These are phyloP conservation scores for Lordiphosa andalusiaca DNA, from an alignment of 2,888 invertebrate species.

Conservation along the genomic window DNA sequence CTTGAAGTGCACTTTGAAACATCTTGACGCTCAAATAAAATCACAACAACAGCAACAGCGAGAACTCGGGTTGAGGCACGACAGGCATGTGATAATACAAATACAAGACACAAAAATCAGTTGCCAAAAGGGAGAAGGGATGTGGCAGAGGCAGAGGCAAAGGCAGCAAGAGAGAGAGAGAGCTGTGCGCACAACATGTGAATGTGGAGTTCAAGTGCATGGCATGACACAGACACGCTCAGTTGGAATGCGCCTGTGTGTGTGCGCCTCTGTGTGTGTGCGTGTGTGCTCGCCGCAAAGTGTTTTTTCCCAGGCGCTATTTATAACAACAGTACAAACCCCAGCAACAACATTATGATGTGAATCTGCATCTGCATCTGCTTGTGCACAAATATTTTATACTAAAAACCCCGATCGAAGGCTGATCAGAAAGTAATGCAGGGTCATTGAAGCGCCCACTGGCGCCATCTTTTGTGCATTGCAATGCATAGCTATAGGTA, in stretches of 20 bases:
- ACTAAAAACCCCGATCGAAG: too few species aligned
- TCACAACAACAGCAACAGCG: conserved; percentile 35
- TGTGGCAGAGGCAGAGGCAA: conserved; percentile 3
- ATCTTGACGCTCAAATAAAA: conserved; percentile 62
- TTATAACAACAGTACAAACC: conserved; percentile 51
- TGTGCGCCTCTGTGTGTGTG: conserved; percentile 11
- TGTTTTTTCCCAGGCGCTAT: conserved; percentile 77
- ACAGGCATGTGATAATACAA: conserved; percentile 45
- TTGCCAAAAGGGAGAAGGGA: not conserved
- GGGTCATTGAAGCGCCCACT: too few species aligned
- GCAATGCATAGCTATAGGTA: too few species aligned
- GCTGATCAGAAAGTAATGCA: too few species aligned
- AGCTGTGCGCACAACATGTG: conserved; percentile 43
- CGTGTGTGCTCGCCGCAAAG: conserved; percentile 51
- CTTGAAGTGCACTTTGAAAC: conserved; percentile 70
- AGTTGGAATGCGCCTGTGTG: conserved; percentile 13
- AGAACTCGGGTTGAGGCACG: conserved; percentile 29
- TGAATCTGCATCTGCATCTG: too few species aligned
- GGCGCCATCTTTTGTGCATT: too few species aligned
- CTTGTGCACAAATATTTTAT: too few species aligned
- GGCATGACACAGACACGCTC: conserved; percentile 53
- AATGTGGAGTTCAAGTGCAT: conserved; percentile 68
- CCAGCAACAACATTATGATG: too few species aligned
- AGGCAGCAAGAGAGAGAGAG: too few species aligned
- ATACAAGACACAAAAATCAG: conserved; percentile 12